Percentiles rank a stretch among this genome's conserved stretches.
phyloP scores from a whole-genome alignment of 2,113 vertebrate genomes.

The Anthoscopus minutus region DNA sequence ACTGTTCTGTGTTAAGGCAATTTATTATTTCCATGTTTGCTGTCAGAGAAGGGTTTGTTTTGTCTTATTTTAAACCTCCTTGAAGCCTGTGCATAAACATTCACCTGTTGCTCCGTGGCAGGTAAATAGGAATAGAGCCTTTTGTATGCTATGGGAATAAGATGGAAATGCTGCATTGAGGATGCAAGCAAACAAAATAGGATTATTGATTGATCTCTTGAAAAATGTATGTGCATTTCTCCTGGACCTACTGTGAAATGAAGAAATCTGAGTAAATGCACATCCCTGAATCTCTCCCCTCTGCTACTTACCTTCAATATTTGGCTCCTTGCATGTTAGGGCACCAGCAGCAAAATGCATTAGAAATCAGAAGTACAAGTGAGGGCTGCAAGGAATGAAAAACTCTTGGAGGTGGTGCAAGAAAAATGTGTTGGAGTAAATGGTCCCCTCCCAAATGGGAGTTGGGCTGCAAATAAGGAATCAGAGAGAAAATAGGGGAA shows the following conservation, averaged over 20 bases:
- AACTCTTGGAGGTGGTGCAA: neutral
- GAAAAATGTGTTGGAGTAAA: neutral
- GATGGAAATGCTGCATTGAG: neutral
- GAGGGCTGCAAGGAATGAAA: neutral
- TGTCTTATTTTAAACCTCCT: constrained; percentile 7
- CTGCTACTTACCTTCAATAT: neutral
- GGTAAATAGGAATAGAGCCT: neutral
- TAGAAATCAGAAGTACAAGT: neutral
- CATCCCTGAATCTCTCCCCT: neutral
- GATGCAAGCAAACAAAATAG: neutral
- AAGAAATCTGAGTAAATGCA: neutral
- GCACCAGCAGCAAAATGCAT: neutral
- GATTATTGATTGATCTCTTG: neutral
- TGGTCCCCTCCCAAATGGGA: neutral
- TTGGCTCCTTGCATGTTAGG: neutral
- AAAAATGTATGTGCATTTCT: neutral
- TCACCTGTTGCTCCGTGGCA: neutral
- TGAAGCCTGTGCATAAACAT: neutral
- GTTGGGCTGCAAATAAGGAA: neutral
- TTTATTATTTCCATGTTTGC: constrained; percentile 24
- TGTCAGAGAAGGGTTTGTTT: neutral
- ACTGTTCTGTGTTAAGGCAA: neutral
- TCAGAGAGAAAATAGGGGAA: neutral
- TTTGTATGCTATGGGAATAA: neutral
- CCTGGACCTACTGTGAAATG: neutral